Evolutionary conservation across 2,888 invertebrate genomes (phyloP).

Genomic region (Rotaria sp.): DNA sequence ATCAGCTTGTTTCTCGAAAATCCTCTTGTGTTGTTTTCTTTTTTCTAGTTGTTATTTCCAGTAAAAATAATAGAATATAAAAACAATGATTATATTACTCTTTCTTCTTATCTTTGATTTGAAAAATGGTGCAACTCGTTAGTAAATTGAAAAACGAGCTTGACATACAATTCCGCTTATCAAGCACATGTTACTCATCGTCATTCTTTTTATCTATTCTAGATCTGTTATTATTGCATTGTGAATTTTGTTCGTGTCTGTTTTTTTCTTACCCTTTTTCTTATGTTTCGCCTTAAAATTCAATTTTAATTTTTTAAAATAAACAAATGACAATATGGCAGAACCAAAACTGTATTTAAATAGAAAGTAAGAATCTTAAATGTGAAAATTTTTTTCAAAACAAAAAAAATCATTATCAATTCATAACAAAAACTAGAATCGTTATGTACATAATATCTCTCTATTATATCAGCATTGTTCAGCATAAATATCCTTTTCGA

Average conservation of each 20-base stretch:
- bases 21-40: neutral
- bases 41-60: neutral
- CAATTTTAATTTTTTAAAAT: neutral
- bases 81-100: neutral
- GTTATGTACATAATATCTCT: neutral
- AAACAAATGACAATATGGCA: neutral
- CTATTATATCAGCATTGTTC: neutral
- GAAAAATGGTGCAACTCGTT: neutral
- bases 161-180: neutral
- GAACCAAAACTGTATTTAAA: neutral
- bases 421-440: neutral
- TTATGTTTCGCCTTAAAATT: neutral
- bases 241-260: neutral
- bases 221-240: neutral
- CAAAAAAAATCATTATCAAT: neutral
- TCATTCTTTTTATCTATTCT: neutral
- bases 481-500: neutral
- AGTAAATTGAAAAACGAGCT: slow-evolving; percentile 1
- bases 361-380: neutral
- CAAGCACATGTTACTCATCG: neutral
- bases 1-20: neutral
- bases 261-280: neutral
- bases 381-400: neutral
- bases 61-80: neutral
- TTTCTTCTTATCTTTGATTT: neutral